A percentile compares a stretch with the other conserved stretches of the same genome.
phyloP scores from a whole-genome alignment of 2,113 vertebrate species.

The Aviceda subcristata region DNA sequence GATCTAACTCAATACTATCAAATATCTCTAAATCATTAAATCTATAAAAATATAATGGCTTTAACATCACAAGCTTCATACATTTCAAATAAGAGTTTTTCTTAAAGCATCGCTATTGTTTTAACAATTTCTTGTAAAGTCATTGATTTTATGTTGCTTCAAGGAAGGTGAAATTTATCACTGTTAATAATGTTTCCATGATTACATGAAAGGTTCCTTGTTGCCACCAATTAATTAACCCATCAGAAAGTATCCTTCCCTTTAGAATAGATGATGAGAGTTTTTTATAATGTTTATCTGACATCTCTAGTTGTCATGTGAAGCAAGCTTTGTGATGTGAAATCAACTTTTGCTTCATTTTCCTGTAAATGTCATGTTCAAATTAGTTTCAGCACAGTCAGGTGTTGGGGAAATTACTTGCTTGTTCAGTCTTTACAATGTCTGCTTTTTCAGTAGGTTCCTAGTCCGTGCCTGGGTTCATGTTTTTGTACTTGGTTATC shows the following conservation, averaged over 20 bases:
- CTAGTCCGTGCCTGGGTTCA: background rate
- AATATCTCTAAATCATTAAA: background rate
- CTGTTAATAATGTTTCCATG: background rate
- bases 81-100: background rate
- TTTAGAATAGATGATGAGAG: background rate
- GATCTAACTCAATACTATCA: background rate
- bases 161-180: background rate
- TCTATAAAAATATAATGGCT: background rate
- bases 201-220: background rate
- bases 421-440: background rate
- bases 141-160: constrained; percentile 26
- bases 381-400: background rate
- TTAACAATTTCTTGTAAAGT: constrained; percentile 8
- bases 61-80: background rate
- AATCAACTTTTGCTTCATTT: background rate
- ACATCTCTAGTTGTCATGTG: background rate
- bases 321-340: background rate
- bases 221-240: constrained; percentile 20
- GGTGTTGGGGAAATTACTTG: background rate
- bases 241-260: background rate
- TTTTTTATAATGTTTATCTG: background rate
- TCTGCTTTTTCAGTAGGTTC: background rate
- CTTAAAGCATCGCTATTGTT: background rate
- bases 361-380: background rate
- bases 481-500: background rate